phyloP scores from a whole-genome alignment of 2,888 invertebrate genomes.

The Zelleria hepariella region DNA sequence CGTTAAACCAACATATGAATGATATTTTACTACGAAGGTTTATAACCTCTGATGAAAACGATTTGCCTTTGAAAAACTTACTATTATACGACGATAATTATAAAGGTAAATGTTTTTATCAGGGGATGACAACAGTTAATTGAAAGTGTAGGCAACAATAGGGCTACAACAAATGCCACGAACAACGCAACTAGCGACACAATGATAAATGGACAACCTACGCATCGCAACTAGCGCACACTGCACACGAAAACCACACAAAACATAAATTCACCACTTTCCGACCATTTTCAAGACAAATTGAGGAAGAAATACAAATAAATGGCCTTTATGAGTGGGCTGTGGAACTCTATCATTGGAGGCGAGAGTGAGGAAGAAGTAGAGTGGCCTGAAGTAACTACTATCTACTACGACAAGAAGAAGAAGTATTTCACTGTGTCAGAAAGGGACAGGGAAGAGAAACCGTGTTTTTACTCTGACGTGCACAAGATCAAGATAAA shows the following conservation, averaged over 20 bases:
- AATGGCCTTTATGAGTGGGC: slow-evolving; percentile 66
- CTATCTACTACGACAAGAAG: slow-evolving; percentile 62
- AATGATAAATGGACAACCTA: slow-evolving; percentile 1
- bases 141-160: not conserved
- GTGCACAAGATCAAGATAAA: slow-evolving; percentile 61
- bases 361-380: slow-evolving; percentile 32
- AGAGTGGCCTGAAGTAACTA: slow-evolving; percentile 56
- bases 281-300: slow-evolving; percentile 9
- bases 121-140: not conserved
- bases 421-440: slow-evolving; percentile 79
- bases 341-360: slow-evolving; percentile 65
- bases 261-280: not conserved
- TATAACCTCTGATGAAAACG: not conserved
- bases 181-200: not conserved
- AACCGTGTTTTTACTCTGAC: slow-evolving; percentile 73
- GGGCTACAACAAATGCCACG: not conserved
- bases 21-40: not conserved
- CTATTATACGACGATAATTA: not conserved
- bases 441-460: slow-evolving; percentile 73
- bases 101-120: not conserved
- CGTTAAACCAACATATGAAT: not conserved
- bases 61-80: not conserved
- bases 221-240: not conserved
- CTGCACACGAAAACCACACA: not conserved
- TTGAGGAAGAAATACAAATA: slow-evolving; percentile 31